A percentile compares a stretch with the other conserved stretches of the same genome.
phyloP scores from a whole-genome alignment of 2,113 vertebrate species.

The Tricholaema leucomelas region DNA sequence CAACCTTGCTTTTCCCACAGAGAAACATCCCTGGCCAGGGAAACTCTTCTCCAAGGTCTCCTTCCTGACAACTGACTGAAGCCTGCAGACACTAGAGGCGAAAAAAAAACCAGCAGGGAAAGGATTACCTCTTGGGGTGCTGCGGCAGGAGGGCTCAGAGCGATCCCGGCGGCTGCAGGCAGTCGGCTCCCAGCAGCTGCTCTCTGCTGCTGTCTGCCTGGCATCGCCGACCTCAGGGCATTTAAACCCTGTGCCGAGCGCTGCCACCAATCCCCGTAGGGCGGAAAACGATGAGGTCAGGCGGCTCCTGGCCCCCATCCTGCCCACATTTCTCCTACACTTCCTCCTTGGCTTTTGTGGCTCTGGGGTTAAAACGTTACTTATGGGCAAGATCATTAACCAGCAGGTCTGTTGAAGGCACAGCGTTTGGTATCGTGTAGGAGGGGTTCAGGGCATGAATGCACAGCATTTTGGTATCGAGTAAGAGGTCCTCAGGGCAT shows the following conservation, averaged over 20 bases:
- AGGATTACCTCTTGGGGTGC: conserved; percentile 54
- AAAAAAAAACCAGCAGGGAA: not conserved
- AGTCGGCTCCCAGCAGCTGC: not conserved
- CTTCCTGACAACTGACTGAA: not conserved
- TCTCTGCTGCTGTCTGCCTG: conserved; percentile 39
- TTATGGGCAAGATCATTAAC: conserved; percentile 72
- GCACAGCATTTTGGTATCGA: not conserved
- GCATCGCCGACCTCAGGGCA: conserved; percentile 32
- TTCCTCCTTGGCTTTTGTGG: conserved; percentile 82
- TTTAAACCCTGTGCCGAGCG: conserved; percentile 76
- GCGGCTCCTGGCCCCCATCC: conserved; percentile 66
- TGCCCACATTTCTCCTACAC: conserved; percentile 77
- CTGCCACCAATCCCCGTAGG: conserved; percentile 58
- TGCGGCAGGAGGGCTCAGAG: not conserved
- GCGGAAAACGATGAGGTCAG: conserved; percentile 74
- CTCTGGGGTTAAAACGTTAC: conserved; percentile 70
- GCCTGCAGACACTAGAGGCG: not conserved
- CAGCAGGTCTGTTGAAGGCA: conserved; percentile 22
- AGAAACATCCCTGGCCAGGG: not conserved
- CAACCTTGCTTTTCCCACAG: not conserved
- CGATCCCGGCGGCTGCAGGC: not conserved
- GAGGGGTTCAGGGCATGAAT: conserved; percentile 22
- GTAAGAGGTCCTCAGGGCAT: conserved; percentile 27
- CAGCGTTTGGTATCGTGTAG: conserved; percentile 21
- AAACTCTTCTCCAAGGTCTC: not conserved